Conservation (phyloP, 2,797 vertebrate species). For the Acipenser oxyrinchus region DNA sequence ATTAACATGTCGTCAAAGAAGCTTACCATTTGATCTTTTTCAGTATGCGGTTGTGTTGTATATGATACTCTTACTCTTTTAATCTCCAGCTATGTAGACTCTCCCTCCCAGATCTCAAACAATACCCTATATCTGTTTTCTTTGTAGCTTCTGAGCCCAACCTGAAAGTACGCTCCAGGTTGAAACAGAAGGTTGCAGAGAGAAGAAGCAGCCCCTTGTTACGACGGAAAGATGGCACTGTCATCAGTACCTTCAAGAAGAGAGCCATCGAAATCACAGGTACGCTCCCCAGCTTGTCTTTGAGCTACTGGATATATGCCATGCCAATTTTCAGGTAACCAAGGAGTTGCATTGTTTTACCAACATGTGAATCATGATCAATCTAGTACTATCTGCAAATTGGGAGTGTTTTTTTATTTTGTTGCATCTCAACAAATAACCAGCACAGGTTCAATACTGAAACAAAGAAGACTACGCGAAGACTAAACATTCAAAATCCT, state of each 20-base stretch:
- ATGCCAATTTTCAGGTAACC: not conserved
- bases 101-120: too few species aligned
- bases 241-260: slow-evolving; percentile 75
- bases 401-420: too few species aligned
- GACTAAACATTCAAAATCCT: too few species aligned
- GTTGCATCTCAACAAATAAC: too few species aligned
- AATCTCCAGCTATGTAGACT: not conserved
- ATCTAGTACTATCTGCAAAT: too few species aligned
- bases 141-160: slow-evolving; percentile 72
- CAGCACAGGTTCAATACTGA: too few species aligned
- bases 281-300: slow-evolving; percentile 12
- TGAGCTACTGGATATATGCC: not conserved
- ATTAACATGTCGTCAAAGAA: too few species aligned
- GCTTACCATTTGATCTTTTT: too few species aligned
- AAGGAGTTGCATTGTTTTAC: not conserved
- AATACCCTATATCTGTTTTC: not conserved
- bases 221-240: slow-evolving; percentile 70
- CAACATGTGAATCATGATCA: not conserved
- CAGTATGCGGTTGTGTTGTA: too few species aligned
- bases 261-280: slow-evolving; percentile 74
- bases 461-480: too few species aligned
- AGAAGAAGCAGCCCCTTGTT: slow-evolving; percentile 71
- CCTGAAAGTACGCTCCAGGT: slow-evolving; percentile 73
- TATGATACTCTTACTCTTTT: too few species aligned
- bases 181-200: slow-evolving; percentile 80